A percentile compares a stretch with the other conserved stretches of the same genome.
These are phyloP conservation scores for Celastrina argiolus DNA, from an alignment of 2,888 invertebrate species.

Conservation along the genomic window DNA sequence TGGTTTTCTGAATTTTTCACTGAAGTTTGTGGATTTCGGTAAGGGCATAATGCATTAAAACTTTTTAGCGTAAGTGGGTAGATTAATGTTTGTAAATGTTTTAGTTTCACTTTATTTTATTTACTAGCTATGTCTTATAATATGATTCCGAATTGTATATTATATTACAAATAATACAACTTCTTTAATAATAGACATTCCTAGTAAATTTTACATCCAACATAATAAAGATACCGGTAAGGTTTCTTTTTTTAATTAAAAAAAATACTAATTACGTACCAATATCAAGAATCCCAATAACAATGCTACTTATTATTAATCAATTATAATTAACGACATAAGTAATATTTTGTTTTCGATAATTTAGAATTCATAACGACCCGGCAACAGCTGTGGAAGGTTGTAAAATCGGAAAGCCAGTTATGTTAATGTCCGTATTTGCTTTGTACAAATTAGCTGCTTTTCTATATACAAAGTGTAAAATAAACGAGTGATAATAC, in stretches of 20 bases:
- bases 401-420: not conserved
- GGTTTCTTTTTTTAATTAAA: too few relatives aligned
- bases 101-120: not conserved
- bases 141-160: too few relatives aligned
- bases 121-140: too few relatives aligned
- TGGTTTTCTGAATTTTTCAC: not conserved
- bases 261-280: not conserved
- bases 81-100: not conserved
- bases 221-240: too few relatives aligned
- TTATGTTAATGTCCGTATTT: not conserved
- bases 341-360: not conserved
- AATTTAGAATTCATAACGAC: not conserved
- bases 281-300: not conserved
- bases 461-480: too few relatives aligned
- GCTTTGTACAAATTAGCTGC: too few relatives aligned
- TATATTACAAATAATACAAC: too few relatives aligned
- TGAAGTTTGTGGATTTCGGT: conserved; percentile 13
- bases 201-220: too few relatives aligned
- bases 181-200: too few relatives aligned
- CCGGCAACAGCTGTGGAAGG: not conserved
- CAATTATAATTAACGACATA: not conserved
- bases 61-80: not conserved
- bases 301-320: not conserved
- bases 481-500: too few relatives aligned
- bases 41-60: not conserved